These are phyloP conservation scores for Lophotriccus pileatus DNA, from an alignment of 2,797 vertebrate genomes.

Conservation along the genomic window DNA sequence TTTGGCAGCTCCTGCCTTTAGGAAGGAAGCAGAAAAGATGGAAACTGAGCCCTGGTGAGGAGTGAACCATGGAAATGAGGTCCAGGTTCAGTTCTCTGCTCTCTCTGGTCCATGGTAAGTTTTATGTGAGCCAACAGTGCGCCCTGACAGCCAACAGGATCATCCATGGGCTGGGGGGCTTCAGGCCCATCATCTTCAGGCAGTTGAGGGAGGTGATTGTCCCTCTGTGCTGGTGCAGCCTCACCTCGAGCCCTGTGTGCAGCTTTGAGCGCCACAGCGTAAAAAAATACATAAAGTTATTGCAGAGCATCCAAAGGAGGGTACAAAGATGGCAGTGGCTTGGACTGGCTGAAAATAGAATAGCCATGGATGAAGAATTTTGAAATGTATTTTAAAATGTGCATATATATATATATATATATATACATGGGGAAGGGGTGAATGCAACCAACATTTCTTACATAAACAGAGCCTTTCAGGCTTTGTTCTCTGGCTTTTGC, in stretches of 20 bases:
- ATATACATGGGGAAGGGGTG: no score
- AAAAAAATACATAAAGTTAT: neutral
- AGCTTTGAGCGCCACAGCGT: neutral
- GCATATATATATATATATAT: no score
- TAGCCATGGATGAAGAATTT: fast-evolving
- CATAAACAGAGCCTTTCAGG: neutral
- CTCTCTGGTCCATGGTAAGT: neutral
- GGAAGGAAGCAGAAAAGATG: neutral
- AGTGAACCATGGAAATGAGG: fast-evolving
- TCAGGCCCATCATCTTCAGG: neutral
- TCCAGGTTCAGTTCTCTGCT: neutral
- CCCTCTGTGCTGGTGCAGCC: neutral
- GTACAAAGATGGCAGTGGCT: neutral
- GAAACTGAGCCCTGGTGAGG: fast-evolving
- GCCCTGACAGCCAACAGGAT: neutral
- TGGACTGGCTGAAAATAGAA: neutral
- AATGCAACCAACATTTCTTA: neutral
- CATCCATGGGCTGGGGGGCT: fast-evolving
- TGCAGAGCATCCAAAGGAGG: neutral
- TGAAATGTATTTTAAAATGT: neutral
- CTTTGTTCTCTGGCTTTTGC: neutral
- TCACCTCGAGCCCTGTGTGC: fast-evolving
- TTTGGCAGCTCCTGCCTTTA: neutral
- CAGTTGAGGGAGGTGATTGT: neutral
- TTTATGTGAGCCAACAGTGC: neutral